Evolutionary conservation across 2,888 invertebrate species (phyloP), one percentile per base, ranked within the genome.

Genomic region (Nymphalis polychloros): DNA sequence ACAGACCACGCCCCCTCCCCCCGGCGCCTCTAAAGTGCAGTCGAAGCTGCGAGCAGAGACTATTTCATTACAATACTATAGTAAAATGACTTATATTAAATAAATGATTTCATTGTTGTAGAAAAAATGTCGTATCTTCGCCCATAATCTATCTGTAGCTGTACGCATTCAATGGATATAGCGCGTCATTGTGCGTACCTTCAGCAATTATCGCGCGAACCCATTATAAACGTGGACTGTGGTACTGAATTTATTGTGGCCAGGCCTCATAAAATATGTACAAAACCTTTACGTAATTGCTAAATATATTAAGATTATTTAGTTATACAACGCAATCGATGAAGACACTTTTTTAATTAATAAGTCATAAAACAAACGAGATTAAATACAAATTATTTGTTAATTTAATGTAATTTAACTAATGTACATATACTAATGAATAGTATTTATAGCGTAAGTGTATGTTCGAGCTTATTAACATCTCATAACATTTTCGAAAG

Each of bases 151-250:
- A 77, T 86, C 84, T 13, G 59, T 10, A 71, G 75, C 84, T 13
- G 59, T 10, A 71, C 75, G 77, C 73, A 77, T 81, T 80, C 78
- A 80, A 83, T 80, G 82, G 83, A 87, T 85, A 84, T 82, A 79
- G 80, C 81, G 79, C 83, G 84, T 86, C 86, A 87, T 87, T 87
- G 88, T 88, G 87, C 84, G 86, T 88, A 85, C 84, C 81, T 81
- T 78, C 82, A 84, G 83, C 89, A 90, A 92, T 91, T 91, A 90
- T 86, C 90, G 86, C 81, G 80, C 76, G 82, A 79, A 76, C 82
- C 85, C 87, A 88, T 87, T 89, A 89, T 83, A 83, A 81, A 77
- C 80, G 78, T 78, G 81, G 81, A 81, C 81, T 77, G 66, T 68
- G 69, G 70, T 64, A 70, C 71, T 74, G 68, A 68, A 63, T 63